Evolutionary conservation across 2,888 invertebrate species (phyloP).

Genomic region (Colletes collaris): DNA sequence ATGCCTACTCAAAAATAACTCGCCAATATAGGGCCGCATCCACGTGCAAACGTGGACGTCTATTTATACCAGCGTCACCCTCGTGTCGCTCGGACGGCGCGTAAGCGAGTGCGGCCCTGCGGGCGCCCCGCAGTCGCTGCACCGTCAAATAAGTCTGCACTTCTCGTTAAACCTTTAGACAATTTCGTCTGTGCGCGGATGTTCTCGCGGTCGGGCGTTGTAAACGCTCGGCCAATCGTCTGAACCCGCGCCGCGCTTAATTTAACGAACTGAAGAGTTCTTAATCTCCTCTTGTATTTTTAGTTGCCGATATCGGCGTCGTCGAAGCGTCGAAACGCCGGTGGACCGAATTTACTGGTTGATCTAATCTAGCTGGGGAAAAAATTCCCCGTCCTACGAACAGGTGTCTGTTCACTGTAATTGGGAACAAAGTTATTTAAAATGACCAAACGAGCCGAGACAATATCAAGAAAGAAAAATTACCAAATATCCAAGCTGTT

Average conservation of each 20-base stretch:
- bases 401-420: too few species aligned
- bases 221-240: not conserved
- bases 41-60: slow-evolving; percentile 67
- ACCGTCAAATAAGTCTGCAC: slow-evolving; percentile 69
- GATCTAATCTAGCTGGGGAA: too few species aligned
- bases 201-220: not conserved
- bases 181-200: slow-evolving; percentile 17
- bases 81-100: slow-evolving; percentile 35
- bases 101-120: slow-evolving; percentile 74
- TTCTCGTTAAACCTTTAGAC: slow-evolving; percentile 56
- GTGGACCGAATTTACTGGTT: too few species aligned
- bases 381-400: too few species aligned
- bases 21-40: slow-evolving; percentile 78
- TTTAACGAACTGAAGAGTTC: slow-evolving; percentile 15
- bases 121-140: slow-evolving; percentile 51
- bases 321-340: not conserved
- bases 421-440: too few species aligned
- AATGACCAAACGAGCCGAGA: too few species aligned
- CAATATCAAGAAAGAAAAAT: too few species aligned
- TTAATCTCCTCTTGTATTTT: slow-evolving; percentile 26
- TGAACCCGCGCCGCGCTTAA: slow-evolving; percentile 1
- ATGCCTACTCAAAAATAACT: slow-evolving; percentile 69
- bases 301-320: slow-evolving; percentile 5
- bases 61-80: slow-evolving; percentile 75
- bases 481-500: too few species aligned